Evolutionary conservation across 1,140 invertebrate genomes (phyloP).

Genomic region (Achroia grisella): DNA sequence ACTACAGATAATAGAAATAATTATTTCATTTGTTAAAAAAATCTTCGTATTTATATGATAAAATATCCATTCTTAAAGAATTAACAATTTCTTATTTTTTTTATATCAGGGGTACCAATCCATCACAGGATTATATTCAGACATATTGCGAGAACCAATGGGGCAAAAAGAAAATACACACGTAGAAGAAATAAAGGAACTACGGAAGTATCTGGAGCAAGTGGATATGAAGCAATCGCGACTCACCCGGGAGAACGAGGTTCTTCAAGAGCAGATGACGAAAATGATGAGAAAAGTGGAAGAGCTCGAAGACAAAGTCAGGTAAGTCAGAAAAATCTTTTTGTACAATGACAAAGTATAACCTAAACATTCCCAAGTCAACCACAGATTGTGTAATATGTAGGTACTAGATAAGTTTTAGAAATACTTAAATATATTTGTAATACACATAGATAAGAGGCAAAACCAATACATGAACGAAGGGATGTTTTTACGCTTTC

Average conservation of each 20-base stretch:
- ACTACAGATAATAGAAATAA: no score
- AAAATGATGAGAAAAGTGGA: slow-evolving; percentile 44
- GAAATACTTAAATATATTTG: no score
- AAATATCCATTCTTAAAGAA: no score
- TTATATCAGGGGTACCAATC: slow-evolving; percentile 45
- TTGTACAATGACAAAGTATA: no score
- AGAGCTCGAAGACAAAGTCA: slow-evolving; percentile 46
- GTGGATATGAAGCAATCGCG: slow-evolving; percentile 37
- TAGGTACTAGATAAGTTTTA: no score
- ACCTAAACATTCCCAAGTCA: no score
- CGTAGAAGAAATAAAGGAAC: slow-evolving; percentile 34
- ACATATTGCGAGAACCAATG: slow-evolving; percentile 32
- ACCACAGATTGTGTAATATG: no score
- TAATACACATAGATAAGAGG: no score
- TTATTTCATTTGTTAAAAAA: no score
- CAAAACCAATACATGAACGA: no score
- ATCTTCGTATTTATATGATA: no score
- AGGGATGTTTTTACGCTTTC: no score
- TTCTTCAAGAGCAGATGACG: slow-evolving; percentile 39
- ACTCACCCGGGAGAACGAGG: slow-evolving; percentile 38
- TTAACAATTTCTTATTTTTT: background rate
- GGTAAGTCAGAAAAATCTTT: slow-evolving; percentile 26
- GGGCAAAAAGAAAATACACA: slow-evolving; percentile 18
- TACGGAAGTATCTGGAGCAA: slow-evolving; percentile 41
- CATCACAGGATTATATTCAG: slow-evolving; percentile 46